phyloP scores from a whole-genome alignment of 2,888 invertebrate genomes.

The Eristalinus aeneus region DNA sequence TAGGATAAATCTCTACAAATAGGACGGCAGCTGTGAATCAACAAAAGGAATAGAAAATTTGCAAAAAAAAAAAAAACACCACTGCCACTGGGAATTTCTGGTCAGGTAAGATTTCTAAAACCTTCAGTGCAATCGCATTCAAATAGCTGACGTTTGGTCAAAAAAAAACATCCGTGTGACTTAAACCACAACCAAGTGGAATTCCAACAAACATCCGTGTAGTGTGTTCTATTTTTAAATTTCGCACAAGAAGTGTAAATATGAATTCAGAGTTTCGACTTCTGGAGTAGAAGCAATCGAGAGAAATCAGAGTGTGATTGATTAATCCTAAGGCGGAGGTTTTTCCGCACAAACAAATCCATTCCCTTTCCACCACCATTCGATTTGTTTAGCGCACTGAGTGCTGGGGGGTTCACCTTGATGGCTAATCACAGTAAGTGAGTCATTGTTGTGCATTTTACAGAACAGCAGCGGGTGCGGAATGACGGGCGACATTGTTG shows the following conservation, averaged over 20 bases:
- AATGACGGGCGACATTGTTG: conserved; percentile 8
- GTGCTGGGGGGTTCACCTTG: conserved; percentile 46
- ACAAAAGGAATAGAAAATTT: conserved; percentile 3
- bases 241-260: conserved; percentile 9
- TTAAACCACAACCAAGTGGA: not conserved
- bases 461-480: not conserved
- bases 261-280: not conserved
- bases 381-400: conserved; percentile 29
- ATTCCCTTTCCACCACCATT: not conserved
- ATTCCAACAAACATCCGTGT: not conserved
- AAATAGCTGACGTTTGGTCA: not conserved
- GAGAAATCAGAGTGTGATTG: not conserved
- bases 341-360: not conserved
- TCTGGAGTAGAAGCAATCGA: not conserved
- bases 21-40: conserved; percentile 66
- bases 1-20: conserved; percentile 20
- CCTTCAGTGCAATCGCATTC: not conserved
- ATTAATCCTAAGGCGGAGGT: conserved; percentile 1
- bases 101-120: conserved; percentile 55
- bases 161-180: not conserved
- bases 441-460: conserved; percentile 57
- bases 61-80: conserved; percentile 3
- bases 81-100: conserved; percentile 37
- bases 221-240: conserved; percentile 41
- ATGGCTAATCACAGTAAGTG: conserved; percentile 52